Evolutionary conservation across 1,140 invertebrate genomes (phyloP).

Genomic region (Aethina tumida): DNA sequence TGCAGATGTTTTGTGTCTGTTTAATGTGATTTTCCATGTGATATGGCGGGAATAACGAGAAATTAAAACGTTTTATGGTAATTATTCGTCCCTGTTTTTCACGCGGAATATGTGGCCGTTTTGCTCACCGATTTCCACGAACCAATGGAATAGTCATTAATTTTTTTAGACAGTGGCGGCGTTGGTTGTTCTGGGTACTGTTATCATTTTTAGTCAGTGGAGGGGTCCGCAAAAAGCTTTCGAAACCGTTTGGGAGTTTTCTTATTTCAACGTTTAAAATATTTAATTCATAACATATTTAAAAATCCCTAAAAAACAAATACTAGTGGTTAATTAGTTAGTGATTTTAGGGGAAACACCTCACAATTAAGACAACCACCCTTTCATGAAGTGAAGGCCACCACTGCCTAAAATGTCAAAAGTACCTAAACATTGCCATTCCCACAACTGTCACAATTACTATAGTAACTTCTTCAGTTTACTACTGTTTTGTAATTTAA

Average conservation of each 20-base stretch:
- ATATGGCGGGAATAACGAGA: constrained; percentile 31
- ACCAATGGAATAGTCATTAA: constrained; percentile 13
- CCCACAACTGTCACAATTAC: no score
- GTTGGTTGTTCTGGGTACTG: constrained; percentile 22
- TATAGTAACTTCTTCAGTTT: constrained; percentile 1
- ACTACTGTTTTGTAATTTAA: not conserved
- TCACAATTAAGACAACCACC: no score
- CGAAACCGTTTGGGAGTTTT: constrained; percentile 6
- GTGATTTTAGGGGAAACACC: no score
- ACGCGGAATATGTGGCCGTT: constrained; percentile 11
- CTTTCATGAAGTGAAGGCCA: no score
- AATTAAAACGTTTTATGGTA: constrained; percentile 19
- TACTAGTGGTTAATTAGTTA: no score
- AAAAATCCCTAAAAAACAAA: no score
- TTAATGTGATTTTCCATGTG: constrained; percentile 27
- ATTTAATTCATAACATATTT: no score
- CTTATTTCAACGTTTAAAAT: no score
- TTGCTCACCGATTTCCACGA: constrained; percentile 4
- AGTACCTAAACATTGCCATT: no score
- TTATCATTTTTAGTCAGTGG: constrained; percentile 24
- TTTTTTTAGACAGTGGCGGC: constrained; percentile 20
- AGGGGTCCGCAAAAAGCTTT: constrained; percentile 7
- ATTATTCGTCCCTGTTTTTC: constrained; percentile 8
- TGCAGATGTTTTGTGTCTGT: constrained; percentile 33
- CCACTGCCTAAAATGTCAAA: no score